These are phyloP conservation scores for Drosophila watanabei DNA, from an alignment of 1,140 invertebrate genomes.

Conservation along the genomic window DNA sequence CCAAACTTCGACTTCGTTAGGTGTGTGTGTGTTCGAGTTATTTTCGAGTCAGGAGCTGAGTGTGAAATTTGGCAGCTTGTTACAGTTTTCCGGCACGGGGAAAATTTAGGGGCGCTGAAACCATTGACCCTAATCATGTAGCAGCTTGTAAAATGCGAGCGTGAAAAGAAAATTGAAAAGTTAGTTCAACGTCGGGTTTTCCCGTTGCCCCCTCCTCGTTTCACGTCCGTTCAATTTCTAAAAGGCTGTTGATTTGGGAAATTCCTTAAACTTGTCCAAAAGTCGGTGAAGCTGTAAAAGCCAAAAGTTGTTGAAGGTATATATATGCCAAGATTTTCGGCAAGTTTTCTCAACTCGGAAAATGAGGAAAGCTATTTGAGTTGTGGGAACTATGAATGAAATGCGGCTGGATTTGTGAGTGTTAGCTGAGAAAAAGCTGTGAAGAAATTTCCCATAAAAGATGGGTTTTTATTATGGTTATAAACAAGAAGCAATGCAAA, in stretches of 20 bases:
- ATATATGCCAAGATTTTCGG: slow-evolving; percentile 12
- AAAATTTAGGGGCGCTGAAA: slow-evolving; percentile 19
- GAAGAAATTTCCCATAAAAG: background rate
- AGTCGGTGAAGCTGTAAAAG: slow-evolving; percentile 43
- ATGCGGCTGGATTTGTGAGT: slow-evolving; percentile 13
- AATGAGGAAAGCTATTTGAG: slow-evolving; percentile 45
- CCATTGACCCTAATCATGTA: slow-evolving; percentile 78
- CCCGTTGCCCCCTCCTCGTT: background rate
- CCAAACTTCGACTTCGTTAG: slow-evolving; percentile 62
- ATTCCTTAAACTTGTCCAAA: slow-evolving; percentile 67
- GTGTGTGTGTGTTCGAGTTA: slow-evolving; percentile 39
- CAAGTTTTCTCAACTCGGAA: slow-evolving; percentile 26
- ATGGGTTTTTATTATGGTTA: background rate
- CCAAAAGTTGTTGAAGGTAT: slow-evolving; percentile 43
- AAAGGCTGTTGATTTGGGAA: slow-evolving; percentile 76
- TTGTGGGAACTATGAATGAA: slow-evolving; percentile 23
- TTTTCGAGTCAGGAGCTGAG: slow-evolving; percentile 55
- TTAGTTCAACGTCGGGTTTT: slow-evolving; percentile 55
- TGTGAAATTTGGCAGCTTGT: slow-evolving; percentile 81
- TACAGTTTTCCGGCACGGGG: slow-evolving; percentile 37
- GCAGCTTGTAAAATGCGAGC: slow-evolving; percentile 79
- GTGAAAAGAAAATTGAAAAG: slow-evolving; percentile 80
- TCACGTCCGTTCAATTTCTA: slow-evolving; percentile 23
- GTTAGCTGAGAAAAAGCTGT: background rate
- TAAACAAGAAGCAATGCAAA: background rate